Conservation (phyloP, 1,140 invertebrate genomes). For the Tribolium castaneum region DNA sequence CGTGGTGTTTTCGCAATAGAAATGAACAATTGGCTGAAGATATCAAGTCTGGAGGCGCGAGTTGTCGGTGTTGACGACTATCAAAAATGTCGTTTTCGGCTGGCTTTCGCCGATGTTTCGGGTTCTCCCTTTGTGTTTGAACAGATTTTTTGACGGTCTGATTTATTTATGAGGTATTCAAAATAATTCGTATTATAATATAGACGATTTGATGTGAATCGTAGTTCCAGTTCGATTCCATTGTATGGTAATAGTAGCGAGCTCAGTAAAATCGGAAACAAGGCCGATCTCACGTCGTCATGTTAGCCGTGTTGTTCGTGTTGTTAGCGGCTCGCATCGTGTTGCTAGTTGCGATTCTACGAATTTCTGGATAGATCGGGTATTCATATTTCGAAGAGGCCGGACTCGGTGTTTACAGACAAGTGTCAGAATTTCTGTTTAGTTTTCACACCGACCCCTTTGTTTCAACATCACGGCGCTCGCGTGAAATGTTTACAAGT, state of each 20-base stretch:
- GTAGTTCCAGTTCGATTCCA: constrained; percentile 42
- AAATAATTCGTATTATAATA: constrained; percentile 42
- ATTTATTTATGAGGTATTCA: constrained; percentile 42
- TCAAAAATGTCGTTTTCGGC: constrained; percentile 26
- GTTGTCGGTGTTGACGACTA: constrained; percentile 2
- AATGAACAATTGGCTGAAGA: no score
- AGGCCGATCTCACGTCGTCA: constrained; percentile 42
- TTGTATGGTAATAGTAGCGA: constrained; percentile 42
- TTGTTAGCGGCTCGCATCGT: constrained; percentile 38
- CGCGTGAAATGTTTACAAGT: constrained; percentile 18
- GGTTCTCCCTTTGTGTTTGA: background rate
- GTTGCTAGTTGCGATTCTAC: constrained; percentile 41
- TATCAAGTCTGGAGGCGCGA: constrained; percentile 19
- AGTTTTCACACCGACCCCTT: constrained; percentile 39
- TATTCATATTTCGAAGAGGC: constrained; percentile 40
- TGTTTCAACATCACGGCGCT: constrained; percentile 35
- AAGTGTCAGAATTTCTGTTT: constrained; percentile 41
- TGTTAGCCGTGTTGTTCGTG: constrained; percentile 38
- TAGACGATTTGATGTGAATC: constrained; percentile 41
- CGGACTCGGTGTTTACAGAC: constrained; percentile 34
- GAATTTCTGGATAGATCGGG: constrained; percentile 33
- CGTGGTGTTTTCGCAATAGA: no score
- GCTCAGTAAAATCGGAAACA: constrained; percentile 36
- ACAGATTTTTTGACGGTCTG: constrained; percentile 36
- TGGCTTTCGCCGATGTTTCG: background rate